A percentile compares a stretch with the other conserved stretches of the same genome.
Evolutionary conservation across 2,888 invertebrate genomes (phyloP).

Genomic region (Sympetrum striolatum): DNA sequence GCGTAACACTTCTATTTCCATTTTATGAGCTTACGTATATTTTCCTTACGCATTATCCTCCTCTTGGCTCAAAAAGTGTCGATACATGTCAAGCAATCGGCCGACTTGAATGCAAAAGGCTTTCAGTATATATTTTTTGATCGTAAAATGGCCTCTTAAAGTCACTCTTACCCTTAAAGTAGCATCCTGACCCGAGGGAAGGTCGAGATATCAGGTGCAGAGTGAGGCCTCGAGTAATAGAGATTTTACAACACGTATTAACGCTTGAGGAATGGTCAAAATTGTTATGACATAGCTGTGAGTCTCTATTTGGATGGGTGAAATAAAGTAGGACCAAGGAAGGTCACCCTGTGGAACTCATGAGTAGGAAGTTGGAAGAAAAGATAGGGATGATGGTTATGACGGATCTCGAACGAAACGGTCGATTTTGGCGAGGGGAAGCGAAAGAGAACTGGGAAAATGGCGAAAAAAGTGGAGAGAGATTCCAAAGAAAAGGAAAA

Average conservation of each 20-base stretch:
- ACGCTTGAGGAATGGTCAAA: conserved; percentile 27
- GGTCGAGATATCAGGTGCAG: conserved; percentile 1
- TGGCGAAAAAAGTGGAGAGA: not conserved
- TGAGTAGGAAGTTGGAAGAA: not conserved
- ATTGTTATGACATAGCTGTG: conserved; percentile 10
- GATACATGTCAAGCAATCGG: no score
- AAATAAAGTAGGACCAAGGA: not conserved
- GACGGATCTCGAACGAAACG: not conserved
- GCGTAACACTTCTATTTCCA: no score
- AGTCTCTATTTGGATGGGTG: not conserved
- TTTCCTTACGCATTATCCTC: no score
- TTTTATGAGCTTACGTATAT: no score
- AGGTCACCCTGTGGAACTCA: not conserved
- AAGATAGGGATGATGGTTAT: not conserved
- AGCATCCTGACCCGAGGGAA: not conserved
- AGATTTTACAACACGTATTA: conserved; percentile 31
- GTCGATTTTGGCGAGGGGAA: not conserved
- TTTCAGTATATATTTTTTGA: not conserved
- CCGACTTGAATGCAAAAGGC: not conserved
- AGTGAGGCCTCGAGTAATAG: not conserved
- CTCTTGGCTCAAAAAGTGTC: no score
- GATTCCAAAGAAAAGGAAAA: not conserved
- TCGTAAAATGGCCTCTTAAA: not conserved
- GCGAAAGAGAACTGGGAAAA: not conserved
- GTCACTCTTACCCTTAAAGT: not conserved